Conservation (phyloP, 2,888 invertebrate species). For the Sarcophaga variegata region DNA sequence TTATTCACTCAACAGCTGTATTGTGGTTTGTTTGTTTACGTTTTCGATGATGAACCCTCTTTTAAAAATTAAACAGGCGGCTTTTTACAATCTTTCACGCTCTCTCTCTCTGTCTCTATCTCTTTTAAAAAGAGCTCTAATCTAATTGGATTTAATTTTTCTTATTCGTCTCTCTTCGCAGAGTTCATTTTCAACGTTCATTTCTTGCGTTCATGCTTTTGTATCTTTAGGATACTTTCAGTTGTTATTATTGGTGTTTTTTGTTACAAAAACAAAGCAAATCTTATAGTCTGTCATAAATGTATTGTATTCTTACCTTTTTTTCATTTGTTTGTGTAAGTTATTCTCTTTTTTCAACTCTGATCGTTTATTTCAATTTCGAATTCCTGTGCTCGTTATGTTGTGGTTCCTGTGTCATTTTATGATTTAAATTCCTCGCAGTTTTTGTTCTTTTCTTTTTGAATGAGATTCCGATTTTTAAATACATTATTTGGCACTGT, state of each 20-base stretch:
- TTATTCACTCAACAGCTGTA: constrained; percentile 51
- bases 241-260: constrained; percentile 2
- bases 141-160: constrained; percentile 36
- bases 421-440: constrained; percentile 36
- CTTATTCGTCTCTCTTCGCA: background rate
- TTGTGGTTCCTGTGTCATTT: constrained; percentile 48
- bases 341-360: constrained; percentile 11
- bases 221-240: background rate
- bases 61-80: constrained; percentile 31
- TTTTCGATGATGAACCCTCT: constrained; percentile 53
- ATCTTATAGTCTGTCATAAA: constrained; percentile 17
- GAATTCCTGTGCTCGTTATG: constrained; percentile 20
- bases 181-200: constrained; percentile 33
- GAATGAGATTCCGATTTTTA: background rate
- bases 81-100: constrained; percentile 18
- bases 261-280: background rate
- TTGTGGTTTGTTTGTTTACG: constrained; percentile 58
- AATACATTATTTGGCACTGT: background rate
- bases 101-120: background rate
- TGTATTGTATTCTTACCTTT: constrained; percentile 25
- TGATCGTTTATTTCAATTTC: constrained; percentile 47
- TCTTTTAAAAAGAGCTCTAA: constrained; percentile 9
- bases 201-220: background rate
- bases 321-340: constrained; percentile 2
- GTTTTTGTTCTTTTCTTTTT: background rate